phyloP scores from a whole-genome alignment of 2,888 invertebrate species.

The Scaeva pyrastri region DNA sequence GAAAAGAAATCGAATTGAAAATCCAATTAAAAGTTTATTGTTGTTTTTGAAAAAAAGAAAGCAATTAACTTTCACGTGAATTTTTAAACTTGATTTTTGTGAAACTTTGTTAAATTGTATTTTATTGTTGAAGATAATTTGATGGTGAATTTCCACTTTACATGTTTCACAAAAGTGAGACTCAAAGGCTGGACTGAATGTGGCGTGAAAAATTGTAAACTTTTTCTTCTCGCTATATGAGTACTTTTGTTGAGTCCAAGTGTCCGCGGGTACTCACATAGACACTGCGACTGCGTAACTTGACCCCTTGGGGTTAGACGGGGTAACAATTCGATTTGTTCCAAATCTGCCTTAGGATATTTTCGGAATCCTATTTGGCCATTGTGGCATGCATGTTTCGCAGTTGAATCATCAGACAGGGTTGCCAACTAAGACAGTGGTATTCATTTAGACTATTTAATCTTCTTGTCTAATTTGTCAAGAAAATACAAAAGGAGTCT shows the following conservation, averaged over 20 bases:
- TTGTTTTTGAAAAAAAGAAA: too few relatives aligned
- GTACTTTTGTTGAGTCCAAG: neutral
- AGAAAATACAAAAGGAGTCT: too few relatives aligned
- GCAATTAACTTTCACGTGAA: too few relatives aligned
- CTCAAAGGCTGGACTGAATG: neutral
- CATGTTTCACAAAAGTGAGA: neutral
- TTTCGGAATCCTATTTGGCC: conserved; percentile 39
- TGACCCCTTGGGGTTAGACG: conserved; percentile 69
- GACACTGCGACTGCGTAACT: conserved; percentile 70
- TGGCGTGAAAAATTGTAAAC: neutral
- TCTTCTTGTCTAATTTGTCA: too few relatives aligned
- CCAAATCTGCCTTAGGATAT: conserved; percentile 3
- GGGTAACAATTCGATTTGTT: conserved; percentile 8
- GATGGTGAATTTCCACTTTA: conserved; percentile 15
- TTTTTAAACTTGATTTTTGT: too few relatives aligned
- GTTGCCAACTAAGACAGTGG: neutral
- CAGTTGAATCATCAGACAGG: conserved; percentile 50
- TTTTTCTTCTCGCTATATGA: too few relatives aligned
- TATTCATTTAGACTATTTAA: neutral
- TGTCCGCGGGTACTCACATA: conserved; percentile 50
- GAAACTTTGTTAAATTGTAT: neutral
- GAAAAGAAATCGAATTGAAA: neutral
- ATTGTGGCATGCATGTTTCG: conserved; percentile 49
- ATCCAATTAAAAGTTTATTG: too few relatives aligned
- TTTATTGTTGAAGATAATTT: neutral